phyloP scores from a whole-genome alignment of 1,140 invertebrate genomes.

The Archegozetes longisetosus region DNA sequence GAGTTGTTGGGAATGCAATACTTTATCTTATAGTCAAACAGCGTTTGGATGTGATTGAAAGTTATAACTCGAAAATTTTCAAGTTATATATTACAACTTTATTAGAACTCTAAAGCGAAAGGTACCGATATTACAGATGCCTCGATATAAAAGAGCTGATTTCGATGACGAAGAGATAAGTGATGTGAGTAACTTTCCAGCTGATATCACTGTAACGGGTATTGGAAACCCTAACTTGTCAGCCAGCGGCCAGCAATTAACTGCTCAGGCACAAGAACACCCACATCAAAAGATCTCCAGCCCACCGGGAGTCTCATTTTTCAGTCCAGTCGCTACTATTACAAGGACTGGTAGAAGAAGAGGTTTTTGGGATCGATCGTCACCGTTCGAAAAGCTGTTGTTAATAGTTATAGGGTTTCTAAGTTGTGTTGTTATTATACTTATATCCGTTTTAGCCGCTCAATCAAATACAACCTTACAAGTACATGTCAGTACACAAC shows the following conservation, averaged over 20 bases:
- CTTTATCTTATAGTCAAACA: too few relatives aligned
- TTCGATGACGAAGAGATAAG: constrained; percentile 35
- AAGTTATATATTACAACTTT: too few relatives aligned
- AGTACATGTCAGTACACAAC: constrained; percentile 19
- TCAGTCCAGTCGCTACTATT: constrained; percentile 18
- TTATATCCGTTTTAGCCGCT: constrained; percentile 40
- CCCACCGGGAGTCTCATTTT: constrained; percentile 3
- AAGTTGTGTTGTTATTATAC: constrained; percentile 25
- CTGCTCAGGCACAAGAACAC: constrained; percentile 7
- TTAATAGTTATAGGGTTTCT: constrained; percentile 39
- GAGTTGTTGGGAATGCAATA: too few relatives aligned
- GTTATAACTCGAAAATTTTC: too few relatives aligned
- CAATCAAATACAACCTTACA: constrained; percentile 16
- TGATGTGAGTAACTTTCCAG: constrained; percentile 24
- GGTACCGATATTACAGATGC: constrained; percentile 31
- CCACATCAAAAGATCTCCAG: constrained; percentile 9
- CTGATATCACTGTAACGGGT: constrained; percentile 16
- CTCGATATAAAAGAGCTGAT: constrained; percentile 33
- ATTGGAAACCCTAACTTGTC: not conserved
- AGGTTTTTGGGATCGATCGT: constrained; percentile 45
- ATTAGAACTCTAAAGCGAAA: too few relatives aligned
- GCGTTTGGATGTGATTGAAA: too few relatives aligned
- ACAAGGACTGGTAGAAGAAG: constrained; percentile 32
- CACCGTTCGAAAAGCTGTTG: constrained; percentile 39
- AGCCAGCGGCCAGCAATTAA: constrained; percentile 4